phyloP scores from a whole-genome alignment of 1,140 invertebrate genomes.

The Neocloeon triangulifer region DNA sequence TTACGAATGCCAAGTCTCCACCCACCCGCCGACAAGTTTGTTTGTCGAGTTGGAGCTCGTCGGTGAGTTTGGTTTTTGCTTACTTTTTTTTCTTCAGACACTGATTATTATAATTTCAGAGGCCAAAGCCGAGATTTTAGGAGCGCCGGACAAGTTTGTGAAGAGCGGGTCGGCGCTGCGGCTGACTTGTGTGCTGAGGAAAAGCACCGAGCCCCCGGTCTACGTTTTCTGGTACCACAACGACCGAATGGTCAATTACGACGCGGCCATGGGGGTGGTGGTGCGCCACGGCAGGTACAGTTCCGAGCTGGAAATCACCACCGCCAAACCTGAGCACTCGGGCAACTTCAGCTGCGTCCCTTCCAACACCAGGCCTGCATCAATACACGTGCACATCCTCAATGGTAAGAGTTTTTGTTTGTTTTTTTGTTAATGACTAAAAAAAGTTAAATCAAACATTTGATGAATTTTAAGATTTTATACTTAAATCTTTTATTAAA shows the following conservation, averaged over 20 bases:
- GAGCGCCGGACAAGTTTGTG: slow-evolving; percentile 19
- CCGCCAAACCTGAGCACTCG: slow-evolving; percentile 17
- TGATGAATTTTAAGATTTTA: no score
- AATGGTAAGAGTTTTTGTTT: slow-evolving; percentile 22
- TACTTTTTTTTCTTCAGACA: no score
- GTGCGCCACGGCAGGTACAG: slow-evolving; percentile 14
- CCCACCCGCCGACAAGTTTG: slow-evolving; percentile 20
- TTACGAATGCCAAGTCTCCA: slow-evolving; percentile 23
- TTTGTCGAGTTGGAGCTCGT: slow-evolving; percentile 19
- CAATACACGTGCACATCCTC: slow-evolving; percentile 27
- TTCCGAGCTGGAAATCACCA: slow-evolving; percentile 15
- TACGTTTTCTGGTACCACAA: slow-evolving; percentile 27
- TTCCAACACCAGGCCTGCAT: slow-evolving; percentile 26
- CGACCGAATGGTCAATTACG: slow-evolving; percentile 25
- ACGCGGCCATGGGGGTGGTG: slow-evolving; percentile 12
- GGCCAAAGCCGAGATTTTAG: slow-evolving; percentile 16
- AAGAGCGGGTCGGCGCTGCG: slow-evolving; percentile 12
- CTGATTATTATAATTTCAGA: no score
- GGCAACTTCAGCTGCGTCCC: slow-evolving; percentile 37
- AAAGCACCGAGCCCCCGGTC: slow-evolving; percentile 19
- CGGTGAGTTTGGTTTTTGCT: slow-evolving; percentile 19
- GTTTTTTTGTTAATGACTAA: no score
- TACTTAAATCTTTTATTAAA: no score
- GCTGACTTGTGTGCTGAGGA: slow-evolving; percentile 19
- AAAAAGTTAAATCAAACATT: no score